Conservation (phyloP, 2,888 invertebrate genomes). For the Coelogynopora nodosa region DNA sequence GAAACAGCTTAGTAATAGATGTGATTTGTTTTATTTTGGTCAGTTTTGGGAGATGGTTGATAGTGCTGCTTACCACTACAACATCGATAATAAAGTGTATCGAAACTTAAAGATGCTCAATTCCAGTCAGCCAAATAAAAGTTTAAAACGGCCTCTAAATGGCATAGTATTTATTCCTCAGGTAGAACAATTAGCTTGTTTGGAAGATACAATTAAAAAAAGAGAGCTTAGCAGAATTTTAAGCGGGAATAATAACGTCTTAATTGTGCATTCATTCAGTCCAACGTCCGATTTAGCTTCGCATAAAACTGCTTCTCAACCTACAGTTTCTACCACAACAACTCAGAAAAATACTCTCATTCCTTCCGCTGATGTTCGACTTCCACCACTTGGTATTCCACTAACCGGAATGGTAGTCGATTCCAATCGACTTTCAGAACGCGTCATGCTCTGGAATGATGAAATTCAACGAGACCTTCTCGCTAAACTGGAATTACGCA, state of each 20-base stretch:
- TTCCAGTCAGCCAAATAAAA: not conserved
- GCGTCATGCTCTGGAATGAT: not conserved
- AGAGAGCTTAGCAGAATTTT: not conserved
- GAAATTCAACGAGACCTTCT: not conserved
- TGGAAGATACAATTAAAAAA: not conserved
- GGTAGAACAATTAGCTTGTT: not conserved
- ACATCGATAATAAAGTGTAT: not conserved
- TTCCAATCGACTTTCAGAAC: not conserved
- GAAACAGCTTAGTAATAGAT: not conserved
- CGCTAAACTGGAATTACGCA: not conserved
- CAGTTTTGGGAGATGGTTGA: not conserved
- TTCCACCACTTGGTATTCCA: conserved; percentile 6
- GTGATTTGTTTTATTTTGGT: not conserved
- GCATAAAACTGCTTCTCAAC: not conserved
- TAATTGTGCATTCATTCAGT: not conserved
- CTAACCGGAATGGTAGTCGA: not conserved
- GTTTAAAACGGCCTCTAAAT: not conserved
- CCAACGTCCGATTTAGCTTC: not conserved
- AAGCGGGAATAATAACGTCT: not conserved
- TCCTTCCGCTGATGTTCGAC: not conserved
- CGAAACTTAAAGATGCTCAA: not conserved
- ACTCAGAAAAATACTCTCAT: not conserved
- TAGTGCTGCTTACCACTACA: not conserved
- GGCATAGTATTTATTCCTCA: not conserved
- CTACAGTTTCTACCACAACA: not conserved